Base-by-base conservation (phyloP, 1,140 invertebrate genomes). In the Papilio dardanus region DNA sequence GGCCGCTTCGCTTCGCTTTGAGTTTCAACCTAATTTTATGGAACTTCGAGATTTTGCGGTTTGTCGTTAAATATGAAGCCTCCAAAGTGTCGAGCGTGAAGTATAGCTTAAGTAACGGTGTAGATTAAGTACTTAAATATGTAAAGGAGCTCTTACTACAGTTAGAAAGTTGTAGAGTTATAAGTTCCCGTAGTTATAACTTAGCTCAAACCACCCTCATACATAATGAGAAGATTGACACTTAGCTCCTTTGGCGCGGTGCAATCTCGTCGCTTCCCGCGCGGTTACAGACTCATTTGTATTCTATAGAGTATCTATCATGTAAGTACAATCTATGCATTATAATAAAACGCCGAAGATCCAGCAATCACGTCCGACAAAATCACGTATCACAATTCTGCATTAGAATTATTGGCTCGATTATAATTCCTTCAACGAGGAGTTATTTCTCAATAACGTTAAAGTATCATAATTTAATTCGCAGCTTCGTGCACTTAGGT, bases 391-490 rank as follows among this genome's bases (percentile, higher is more conserved):
- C 88, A 87, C 83, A 85, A 88, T 81, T 76, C 79, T 81, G 82
- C 78, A 81, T 86, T 88, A 86, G 85, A 77, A 84, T 87, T 84
- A 85, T 75, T 75, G 79, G 83, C 81, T 81, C 84, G 86, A 89
- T 88, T 28, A 86, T 86, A 85, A 88, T 89, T 86, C 81, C 79
- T 80, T 84, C 83, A 87, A 88, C 87, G 82, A 89, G 86, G 79
- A 81, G 78, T 83, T 83, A 89, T 88, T 87, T 86, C 85, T 79
- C 84, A 88, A 88, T 86, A 85, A 84, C 85, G 77, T 78, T 79
- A 77, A 82, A 83, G 78, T 82, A 86, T 85, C 84, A 84, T 85
- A 87, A 86, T 86, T 85, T 80, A 75, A 83, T 80, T 78, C 75
- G 77, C 79, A 79, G 78, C 79, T 81, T 81, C 78, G 79, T 81